Evolutionary conservation across 2,113 vertebrate genomes (phyloP).

Genomic region (Cochlearius cochlearius): DNA sequence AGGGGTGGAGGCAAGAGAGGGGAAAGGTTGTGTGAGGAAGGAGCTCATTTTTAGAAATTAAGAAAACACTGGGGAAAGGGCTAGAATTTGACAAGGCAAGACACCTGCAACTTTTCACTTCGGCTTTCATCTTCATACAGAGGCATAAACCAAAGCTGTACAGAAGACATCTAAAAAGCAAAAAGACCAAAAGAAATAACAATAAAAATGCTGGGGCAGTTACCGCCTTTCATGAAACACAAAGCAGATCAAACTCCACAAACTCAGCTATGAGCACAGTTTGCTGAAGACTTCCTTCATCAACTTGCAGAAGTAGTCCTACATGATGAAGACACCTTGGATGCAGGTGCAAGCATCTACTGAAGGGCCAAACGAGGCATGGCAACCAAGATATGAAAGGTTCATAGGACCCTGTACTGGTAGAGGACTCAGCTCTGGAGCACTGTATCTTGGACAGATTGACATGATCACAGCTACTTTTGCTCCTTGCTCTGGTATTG

Average conservation of each 20-base stretch:
- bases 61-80: not conserved
- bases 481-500: not conserved
- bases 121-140: not conserved
- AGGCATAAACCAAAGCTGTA: not conserved
- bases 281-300: not conserved
- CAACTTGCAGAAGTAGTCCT: not conserved
- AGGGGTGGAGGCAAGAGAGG: not conserved
- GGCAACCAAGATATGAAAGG: not conserved
- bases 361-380: not conserved
- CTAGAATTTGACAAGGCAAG: not conserved
- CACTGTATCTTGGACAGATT: not conserved
- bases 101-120: not conserved
- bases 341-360: not conserved
- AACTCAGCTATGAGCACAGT: not conserved
- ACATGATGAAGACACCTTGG: not conserved
- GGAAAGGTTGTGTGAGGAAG: not conserved
- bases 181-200: not conserved
- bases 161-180: not conserved
- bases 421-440: not conserved
- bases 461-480: not conserved
- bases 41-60: not conserved
- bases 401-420: not conserved
- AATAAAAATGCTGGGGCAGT: not conserved
- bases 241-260: not conserved
- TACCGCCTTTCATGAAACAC: not conserved